phyloP scores from a whole-genome alignment of 2,113 vertebrate species.

The Machaerirhynchus nigripectus region DNA sequence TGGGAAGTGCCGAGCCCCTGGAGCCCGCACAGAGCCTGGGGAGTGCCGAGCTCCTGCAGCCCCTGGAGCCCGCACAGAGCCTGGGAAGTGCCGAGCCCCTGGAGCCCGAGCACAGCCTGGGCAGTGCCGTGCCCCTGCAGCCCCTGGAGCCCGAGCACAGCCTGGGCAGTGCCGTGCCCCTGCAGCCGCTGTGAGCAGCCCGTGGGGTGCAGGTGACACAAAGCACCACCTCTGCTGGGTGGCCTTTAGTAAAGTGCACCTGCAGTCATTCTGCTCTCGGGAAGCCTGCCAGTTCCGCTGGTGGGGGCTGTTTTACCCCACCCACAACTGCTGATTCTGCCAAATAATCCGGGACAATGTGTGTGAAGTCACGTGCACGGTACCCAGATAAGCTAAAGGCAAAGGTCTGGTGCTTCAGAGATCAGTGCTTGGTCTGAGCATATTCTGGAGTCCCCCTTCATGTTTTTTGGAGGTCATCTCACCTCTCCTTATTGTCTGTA shows the following conservation, averaged over 20 bases:
- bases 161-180: background rate
- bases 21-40: background rate
- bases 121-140: background rate
- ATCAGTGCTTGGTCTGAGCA: background rate
- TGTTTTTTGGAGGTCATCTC: background rate
- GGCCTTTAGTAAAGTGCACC: background rate
- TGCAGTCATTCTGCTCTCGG: rapidly evolving
- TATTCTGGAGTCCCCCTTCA: background rate
- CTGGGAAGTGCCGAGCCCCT: background rate
- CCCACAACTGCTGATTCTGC: background rate
- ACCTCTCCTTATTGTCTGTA: background rate
- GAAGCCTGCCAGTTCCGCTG: background rate
- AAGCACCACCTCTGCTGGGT: background rate
- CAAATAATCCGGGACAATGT: background rate
- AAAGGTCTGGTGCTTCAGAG: background rate
- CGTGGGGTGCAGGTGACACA: rapidly evolving
- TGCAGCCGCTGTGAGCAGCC: rapidly evolving
- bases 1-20: background rate
- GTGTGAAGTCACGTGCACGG: rapidly evolving
- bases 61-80: background rate
- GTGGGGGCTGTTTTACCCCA: background rate
- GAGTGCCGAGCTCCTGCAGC: background rate
- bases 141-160: background rate
- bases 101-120: background rate
- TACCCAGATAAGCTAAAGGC: background rate